Base-by-base conservation (phyloP, 2,888 invertebrate species). In the Micropterix aruncella region DNA sequence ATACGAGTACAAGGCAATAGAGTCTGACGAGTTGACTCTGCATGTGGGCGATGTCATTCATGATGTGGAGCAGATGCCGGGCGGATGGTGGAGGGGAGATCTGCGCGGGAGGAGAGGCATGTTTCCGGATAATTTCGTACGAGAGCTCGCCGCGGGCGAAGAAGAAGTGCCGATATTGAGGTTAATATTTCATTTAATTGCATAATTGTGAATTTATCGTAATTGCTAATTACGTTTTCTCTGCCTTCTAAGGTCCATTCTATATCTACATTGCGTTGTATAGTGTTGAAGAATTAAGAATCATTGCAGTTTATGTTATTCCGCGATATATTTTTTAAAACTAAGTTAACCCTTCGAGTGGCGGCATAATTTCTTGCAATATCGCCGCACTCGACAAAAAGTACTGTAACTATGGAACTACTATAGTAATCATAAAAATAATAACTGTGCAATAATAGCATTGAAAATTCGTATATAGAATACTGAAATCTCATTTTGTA, bases 71-170 rank as follows among this genome's bases (percentile, higher is more conserved):
- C 75, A 79, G 53, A 75, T 83, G 55, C 74, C 80, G 18, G 89
- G 86, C 45, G 92, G 92, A 48, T 94, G 94, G 92, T 91, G 87
- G 86, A 80, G 87, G 61, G 93, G 93, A n/a, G 82, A 82, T 47
- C 66, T 92, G 44, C 71, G 70, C 47, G 88, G 89, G 47, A 79
- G 81, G 56, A 77, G 77, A 48, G 93, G 93, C 55, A 80, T 93
- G 77, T 94, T 94, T 66, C 93, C 93, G 2, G 92, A 93, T 61
- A 93, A 91, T 65, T 93, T 91, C 70, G 93, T 93, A 16, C 78
- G 81, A 53, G 66, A 84, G 51, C 58, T 78, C 44, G 64, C 67
- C 46, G 51, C 56, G 43, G 54, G 54, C 52, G 57, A 61, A 39
- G 57, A 56, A 50, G 62, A 55, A 46, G 52, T 47, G 51, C 50